A percentile compares a stretch with the other conserved stretches of the same genome.
Evolutionary conservation across 2,888 invertebrate genomes (phyloP).

Genomic region (Cerceris rybyensis): DNA sequence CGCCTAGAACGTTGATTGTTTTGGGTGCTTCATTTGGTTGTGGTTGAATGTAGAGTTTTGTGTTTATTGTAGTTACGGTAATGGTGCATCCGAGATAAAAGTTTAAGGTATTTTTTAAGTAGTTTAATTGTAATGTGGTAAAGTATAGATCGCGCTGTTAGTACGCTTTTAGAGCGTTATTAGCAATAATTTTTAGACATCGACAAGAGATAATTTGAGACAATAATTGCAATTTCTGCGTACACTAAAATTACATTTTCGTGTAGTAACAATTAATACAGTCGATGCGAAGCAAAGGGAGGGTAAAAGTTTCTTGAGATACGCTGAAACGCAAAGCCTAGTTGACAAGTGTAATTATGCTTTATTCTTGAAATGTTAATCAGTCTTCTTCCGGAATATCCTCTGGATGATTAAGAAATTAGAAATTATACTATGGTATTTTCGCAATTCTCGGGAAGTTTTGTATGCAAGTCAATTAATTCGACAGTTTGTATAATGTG

Average conservation of each 20-base stretch:
- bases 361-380: constrained; percentile 6
- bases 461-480: too few relatives aligned
- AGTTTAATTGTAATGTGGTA: constrained; percentile 6
- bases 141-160: neutral
- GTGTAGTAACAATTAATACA: constrained; percentile 10
- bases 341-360: constrained; percentile 36
- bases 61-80: constrained; percentile 16
- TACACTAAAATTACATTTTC: constrained; percentile 2
- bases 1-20: constrained; percentile 27
- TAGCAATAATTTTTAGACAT: constrained; percentile 2
- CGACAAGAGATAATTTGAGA: neutral
- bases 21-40: constrained; percentile 30
- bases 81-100: constrained; percentile 18
- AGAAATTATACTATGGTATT: neutral
- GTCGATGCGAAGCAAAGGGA: constrained; percentile 2
- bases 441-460: too few relatives aligned
- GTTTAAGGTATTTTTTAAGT: constrained; percentile 24
- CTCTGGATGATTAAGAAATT: neutral
- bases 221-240: neutral
- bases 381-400: constrained; percentile 23
- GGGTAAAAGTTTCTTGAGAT: constrained; percentile 1
- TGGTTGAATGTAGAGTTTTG: constrained; percentile 35
- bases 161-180: constrained; percentile 7
- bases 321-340: constrained; percentile 46
- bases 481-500: too few relatives aligned